Conservation (phyloP, 23 tunicate genomes). For the Ascidia mentula region DNA sequence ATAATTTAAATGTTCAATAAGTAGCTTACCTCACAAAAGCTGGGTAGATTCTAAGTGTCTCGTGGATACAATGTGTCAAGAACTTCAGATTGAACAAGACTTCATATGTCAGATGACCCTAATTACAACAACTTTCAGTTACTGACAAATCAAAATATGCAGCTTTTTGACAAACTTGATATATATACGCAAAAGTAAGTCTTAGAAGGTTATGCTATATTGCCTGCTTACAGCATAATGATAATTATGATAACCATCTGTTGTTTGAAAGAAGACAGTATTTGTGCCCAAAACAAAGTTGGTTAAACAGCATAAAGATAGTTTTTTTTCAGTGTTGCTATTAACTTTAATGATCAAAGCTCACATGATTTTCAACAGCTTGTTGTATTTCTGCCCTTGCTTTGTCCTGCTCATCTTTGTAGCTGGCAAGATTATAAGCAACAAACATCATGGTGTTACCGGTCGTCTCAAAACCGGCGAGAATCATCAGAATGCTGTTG, state of each 20-base stretch:
- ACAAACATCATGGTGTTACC: slow-evolving; percentile 54
- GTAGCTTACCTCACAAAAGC: slow-evolving; percentile 17
- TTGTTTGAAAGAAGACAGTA: too few species aligned
- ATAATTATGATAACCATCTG: not conserved
- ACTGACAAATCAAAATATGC: too few species aligned
- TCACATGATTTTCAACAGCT: slow-evolving; percentile 44
- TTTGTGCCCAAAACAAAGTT: too few species aligned
- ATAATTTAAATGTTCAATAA: too few species aligned
- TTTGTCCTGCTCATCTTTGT: slow-evolving; percentile 59
- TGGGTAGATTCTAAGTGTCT: slow-evolving; percentile 25
- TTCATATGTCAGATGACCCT: slow-evolving; percentile 24
- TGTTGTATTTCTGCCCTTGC: slow-evolving; percentile 56
- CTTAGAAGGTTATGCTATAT: too few species aligned
- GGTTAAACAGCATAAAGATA: too few species aligned
- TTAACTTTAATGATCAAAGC: not conserved
- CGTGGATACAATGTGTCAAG: slow-evolving; percentile 37
- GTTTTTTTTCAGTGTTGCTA: too few species aligned
- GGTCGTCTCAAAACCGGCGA: slow-evolving; percentile 89
- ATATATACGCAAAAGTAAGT: too few species aligned
- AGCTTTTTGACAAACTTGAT: too few species aligned
- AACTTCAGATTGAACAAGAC: slow-evolving; percentile 21
- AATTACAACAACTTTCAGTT: too few species aligned
- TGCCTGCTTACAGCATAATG: not conserved
- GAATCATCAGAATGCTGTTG: slow-evolving; percentile 64
- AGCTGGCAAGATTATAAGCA: slow-evolving; percentile 64